These are phyloP conservation scores for Marisa cornuarietis DNA, from an alignment of 1,140 invertebrate species.

Conservation along the genomic window DNA sequence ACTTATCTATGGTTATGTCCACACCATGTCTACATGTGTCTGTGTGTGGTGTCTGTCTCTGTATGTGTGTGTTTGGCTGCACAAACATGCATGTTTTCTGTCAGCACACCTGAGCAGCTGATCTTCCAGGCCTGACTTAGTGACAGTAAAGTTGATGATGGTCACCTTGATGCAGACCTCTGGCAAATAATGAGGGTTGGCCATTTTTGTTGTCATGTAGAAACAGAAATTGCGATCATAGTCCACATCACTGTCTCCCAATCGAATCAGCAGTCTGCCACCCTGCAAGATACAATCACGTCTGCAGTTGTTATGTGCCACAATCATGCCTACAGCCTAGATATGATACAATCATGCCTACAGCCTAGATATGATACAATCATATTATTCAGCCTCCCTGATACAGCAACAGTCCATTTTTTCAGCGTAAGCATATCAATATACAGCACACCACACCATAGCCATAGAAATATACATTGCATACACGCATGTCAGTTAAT, in stretches of 20 bases:
- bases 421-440: too few relatives aligned
- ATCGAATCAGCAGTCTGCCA: constrained; percentile 63
- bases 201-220: constrained; percentile 67
- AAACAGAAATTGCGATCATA: constrained; percentile 75
- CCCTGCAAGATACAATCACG: constrained; percentile 39
- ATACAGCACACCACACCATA: too few relatives aligned
- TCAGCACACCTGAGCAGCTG: constrained; percentile 74
- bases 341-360: too few relatives aligned
- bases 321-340: neutral
- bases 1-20: too few relatives aligned
- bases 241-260: constrained; percentile 66
- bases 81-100: neutral
- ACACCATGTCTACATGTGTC: too few relatives aligned
- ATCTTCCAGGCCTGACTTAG: constrained; percentile 79
- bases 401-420: too few relatives aligned
- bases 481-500: too few relatives aligned
- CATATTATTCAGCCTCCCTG: too few relatives aligned
- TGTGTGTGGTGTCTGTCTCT: too few relatives aligned
- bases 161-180: constrained; percentile 67
- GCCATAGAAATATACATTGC: too few relatives aligned
- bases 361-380: too few relatives aligned
- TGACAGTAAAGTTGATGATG: constrained; percentile 68
- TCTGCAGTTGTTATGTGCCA: neutral
- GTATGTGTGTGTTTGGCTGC: neutral
- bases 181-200: constrained; percentile 66